Evolutionary conservation across 1,140 invertebrate species (phyloP).

Genomic region (Psix sp.): DNA sequence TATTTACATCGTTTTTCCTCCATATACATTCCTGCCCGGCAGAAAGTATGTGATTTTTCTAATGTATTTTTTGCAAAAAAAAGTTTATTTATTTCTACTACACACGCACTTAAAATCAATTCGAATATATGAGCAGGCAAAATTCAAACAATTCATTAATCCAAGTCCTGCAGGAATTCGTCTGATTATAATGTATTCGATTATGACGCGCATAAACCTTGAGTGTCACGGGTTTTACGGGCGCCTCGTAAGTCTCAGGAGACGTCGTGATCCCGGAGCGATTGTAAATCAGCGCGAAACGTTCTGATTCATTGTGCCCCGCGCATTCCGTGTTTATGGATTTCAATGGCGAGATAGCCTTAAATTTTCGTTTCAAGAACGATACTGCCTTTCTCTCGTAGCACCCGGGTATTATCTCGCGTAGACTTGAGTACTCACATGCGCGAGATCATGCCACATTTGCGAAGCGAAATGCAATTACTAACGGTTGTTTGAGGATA

Average conservation of each 20-base stretch:
- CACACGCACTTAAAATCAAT: no score
- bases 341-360: conserved; percentile 60
- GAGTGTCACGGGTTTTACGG: conserved; percentile 66
- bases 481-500: conserved; percentile 31
- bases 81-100: no score
- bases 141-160: conserved; percentile 39
- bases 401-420: conserved; percentile 33
- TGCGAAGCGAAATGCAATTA: conserved; percentile 44
- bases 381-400: conserved; percentile 60
- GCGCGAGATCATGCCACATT: conserved; percentile 38
- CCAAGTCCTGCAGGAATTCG: conserved; percentile 63
- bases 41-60: no score
- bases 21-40: no score
- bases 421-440: conserved; percentile 39
- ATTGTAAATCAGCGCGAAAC: conserved; percentile 69
- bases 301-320: conserved; percentile 67
- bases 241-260: conserved; percentile 60
- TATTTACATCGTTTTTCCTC: no score
- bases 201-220: conserved; percentile 71
- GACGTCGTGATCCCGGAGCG: conserved; percentile 61
- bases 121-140: no score
- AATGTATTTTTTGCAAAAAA: no score
- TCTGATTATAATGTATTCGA: conserved; percentile 71
- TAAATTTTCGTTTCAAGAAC: conserved; percentile 59
- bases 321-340: conserved; percentile 61